Percentiles rank a stretch among this genome's conserved stretches.
These are phyloP conservation scores for Lasioglossum marginatum DNA, from an alignment of 2,888 invertebrate species.

Conservation along the genomic window DNA sequence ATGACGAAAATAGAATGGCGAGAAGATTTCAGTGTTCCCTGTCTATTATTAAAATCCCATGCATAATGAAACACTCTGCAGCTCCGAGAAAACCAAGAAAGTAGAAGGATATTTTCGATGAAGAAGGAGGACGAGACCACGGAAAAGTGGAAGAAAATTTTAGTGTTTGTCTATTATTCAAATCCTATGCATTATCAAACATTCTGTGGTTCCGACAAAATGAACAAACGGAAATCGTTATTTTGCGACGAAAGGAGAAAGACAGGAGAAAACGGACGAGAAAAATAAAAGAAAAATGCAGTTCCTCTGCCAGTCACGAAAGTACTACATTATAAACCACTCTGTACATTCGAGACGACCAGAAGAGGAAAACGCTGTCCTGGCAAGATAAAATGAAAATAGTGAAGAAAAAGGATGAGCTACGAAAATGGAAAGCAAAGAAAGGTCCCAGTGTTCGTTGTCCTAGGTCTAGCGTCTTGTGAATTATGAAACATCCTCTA, in stretches of 20 bases:
- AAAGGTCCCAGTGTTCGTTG: background rate
- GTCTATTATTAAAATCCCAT: background rate
- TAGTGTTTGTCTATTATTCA: background rate
- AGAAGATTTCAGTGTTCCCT: background rate
- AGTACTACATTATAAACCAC: background rate
- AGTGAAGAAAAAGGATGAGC: background rate
- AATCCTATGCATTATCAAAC: background rate
- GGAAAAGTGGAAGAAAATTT: background rate
- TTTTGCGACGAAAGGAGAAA: constrained; percentile 54
- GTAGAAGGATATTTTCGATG: background rate
- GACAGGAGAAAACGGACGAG: constrained; percentile 39
- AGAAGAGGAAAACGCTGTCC: background rate
- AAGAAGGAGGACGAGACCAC: background rate
- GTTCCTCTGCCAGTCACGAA: background rate
- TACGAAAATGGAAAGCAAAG: background rate
- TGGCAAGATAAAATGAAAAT: background rate
- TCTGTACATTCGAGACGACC: background rate
- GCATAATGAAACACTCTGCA: background rate
- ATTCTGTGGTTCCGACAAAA: background rate
- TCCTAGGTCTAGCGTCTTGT: background rate
- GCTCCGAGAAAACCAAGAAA: background rate
- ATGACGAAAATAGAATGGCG: background rate
- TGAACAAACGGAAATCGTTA: background rate
- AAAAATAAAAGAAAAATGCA: background rate
- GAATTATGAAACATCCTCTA: background rate